A percentile compares a stretch with the other conserved stretches of the same genome.
Conservation (phyloP, 2,888 invertebrate genomes). For the Drosophila niveifrons region DNA sequence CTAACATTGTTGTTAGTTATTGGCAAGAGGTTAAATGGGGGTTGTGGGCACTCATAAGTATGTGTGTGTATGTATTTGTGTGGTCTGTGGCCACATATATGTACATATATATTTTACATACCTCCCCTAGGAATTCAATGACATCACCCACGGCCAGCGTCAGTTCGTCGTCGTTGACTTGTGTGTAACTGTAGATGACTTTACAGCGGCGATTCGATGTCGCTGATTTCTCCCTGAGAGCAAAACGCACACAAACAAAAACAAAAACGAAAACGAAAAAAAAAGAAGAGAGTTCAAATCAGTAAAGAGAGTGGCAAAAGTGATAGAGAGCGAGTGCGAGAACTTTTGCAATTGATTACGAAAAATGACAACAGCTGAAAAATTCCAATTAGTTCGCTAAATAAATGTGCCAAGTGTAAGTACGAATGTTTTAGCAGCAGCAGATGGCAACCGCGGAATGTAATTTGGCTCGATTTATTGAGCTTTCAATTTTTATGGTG, state of each 20-base stretch:
- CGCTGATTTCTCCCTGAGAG: constrained; percentile 84
- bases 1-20: constrained; percentile 31
- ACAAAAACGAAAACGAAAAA: background rate
- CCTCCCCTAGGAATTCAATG: constrained; percentile 95
- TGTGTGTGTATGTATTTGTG: background rate
- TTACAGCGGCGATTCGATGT: constrained; percentile 89
- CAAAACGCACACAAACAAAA: constrained; percentile 10
- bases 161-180: constrained; percentile 97
- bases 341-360: constrained; percentile 11
- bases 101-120: constrained; percentile 77
- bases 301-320: constrained; percentile 15
- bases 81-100: background rate
- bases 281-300: constrained; percentile 38
- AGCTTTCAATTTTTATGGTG: background rate
- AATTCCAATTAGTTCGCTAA: background rate
- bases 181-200: constrained; percentile 95
- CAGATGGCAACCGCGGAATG: background rate
- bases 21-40: constrained; percentile 79
- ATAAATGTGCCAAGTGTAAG: background rate
- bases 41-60: constrained; percentile 51
- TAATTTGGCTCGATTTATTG: background rate
- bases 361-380: constrained; percentile 31
- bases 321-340: constrained; percentile 7
- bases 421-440: background rate
- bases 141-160: constrained; percentile 94